A percentile compares a stretch with the other conserved stretches of the same genome.
phyloP scores from a whole-genome alignment of 2,888 invertebrate species.

The Campopleginae sp. region DNA sequence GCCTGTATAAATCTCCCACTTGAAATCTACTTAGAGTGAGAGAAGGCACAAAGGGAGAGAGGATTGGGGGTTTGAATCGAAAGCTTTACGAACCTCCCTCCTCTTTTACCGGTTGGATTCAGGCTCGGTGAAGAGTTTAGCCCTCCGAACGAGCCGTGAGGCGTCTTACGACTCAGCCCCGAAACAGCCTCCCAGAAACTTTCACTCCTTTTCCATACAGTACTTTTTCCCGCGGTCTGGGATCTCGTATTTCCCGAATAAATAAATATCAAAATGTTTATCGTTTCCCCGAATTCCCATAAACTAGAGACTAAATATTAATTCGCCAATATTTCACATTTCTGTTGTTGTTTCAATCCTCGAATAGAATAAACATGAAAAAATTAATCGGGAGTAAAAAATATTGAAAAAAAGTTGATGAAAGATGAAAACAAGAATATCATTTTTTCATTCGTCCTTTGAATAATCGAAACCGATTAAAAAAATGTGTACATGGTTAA shows the following conservation, averaged over 20 bases:
- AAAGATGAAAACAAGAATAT: not conserved
- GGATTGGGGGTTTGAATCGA: constrained; percentile 24
- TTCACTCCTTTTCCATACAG: constrained; percentile 34
- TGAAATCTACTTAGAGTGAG: constrained; percentile 77
- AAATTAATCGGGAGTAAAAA: not conserved
- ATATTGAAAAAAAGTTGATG: not conserved
- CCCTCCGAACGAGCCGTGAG: constrained; percentile 56
- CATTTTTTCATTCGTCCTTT: not conserved
- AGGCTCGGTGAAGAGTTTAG: constrained; percentile 72
- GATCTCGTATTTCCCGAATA: constrained; percentile 68
- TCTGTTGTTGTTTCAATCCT: too few relatives aligned
- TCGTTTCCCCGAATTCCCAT: not conserved
- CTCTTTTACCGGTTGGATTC: constrained; percentile 60
- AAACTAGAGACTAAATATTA: not conserved
- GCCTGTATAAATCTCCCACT: constrained; percentile 78
- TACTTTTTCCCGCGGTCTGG: constrained; percentile 27
- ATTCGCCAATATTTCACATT: not conserved
- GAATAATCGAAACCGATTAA: not conserved
- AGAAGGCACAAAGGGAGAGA: constrained; percentile 46
- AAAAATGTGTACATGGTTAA: not conserved
- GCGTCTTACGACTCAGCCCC: constrained; percentile 37
- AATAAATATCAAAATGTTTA: constrained; percentile 18
- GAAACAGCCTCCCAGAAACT: constrained; percentile 35
- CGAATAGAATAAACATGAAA: not conserved
- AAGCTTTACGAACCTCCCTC: constrained; percentile 69